phyloP scores from a whole-genome alignment of 2,888 invertebrate genomes.

The Chaetogeoica ovagalla region DNA sequence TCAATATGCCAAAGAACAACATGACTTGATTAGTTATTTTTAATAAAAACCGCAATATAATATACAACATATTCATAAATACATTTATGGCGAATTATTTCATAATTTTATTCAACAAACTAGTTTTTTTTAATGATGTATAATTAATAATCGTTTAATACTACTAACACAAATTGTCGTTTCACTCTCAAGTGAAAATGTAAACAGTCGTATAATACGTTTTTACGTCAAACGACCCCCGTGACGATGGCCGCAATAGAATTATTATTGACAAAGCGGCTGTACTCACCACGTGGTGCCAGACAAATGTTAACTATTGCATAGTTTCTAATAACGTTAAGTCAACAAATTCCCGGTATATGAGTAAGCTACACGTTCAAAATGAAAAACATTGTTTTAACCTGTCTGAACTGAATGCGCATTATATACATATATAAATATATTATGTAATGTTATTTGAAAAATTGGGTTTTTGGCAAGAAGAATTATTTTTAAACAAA shows the following conservation, averaged over 20 bases:
- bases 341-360: background rate
- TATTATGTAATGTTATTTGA: no score
- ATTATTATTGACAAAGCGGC: no score
- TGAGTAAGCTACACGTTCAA: background rate
- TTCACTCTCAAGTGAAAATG: background rate
- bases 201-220: background rate
- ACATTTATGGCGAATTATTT: background rate
- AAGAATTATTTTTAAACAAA: no score
- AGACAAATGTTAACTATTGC: background rate
- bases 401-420: background rate
- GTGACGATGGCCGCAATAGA: background rate
- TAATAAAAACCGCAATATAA: background rate
- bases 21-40: background rate
- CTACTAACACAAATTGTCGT: background rate
- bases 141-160: background rate
- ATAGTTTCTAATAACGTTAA: background rate
- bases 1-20: no score
- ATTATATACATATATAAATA: background rate
- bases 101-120: no score
- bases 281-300: background rate
- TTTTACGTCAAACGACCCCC: background rate
- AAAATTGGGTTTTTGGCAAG: no score
- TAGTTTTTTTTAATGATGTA: background rate
- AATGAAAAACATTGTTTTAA: background rate
- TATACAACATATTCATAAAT: background rate